These are phyloP conservation scores for Natator depressus DNA, from an alignment of 2,113 vertebrate genomes.

Conservation along the genomic window DNA sequence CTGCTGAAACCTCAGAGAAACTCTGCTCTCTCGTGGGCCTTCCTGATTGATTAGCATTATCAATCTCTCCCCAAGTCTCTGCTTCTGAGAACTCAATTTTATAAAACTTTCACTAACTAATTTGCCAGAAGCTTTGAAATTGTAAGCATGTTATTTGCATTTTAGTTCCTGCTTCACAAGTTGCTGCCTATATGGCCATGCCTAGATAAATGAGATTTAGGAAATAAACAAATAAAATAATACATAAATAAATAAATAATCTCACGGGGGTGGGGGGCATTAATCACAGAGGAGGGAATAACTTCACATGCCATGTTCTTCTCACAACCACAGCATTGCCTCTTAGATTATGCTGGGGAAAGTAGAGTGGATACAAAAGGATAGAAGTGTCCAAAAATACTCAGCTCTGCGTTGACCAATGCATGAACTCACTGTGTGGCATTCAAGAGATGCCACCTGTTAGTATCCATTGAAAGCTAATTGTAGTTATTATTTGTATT, in stretches of 20 bases:
- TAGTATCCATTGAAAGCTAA: not conserved
- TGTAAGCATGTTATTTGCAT: accelerated
- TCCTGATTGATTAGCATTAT: not conserved
- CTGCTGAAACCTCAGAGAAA: not conserved
- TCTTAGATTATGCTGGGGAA: not conserved
- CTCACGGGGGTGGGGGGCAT: accelerated
- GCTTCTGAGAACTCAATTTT: not conserved
- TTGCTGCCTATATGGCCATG: not conserved
- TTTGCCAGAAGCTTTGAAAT: not conserved
- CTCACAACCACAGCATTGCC: not conserved
- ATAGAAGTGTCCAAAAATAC: not conserved
- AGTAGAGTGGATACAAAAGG: not conserved
- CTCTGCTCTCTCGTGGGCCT: not conserved
- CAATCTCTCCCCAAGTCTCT: not conserved
- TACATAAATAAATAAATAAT: not conserved
- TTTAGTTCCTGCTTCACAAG: not conserved
- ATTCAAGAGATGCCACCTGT: not conserved
- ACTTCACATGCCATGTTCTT: not conserved
- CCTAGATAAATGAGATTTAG: not conserved
- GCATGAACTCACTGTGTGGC: not conserved
- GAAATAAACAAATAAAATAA: not conserved
- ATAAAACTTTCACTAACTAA: not conserved
- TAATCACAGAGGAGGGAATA: not conserved
- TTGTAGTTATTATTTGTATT: not conserved
- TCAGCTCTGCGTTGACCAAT: not conserved